Evolutionary conservation across 2,888 invertebrate genomes (phyloP).

Genomic region (Cosmia trapezina): DNA sequence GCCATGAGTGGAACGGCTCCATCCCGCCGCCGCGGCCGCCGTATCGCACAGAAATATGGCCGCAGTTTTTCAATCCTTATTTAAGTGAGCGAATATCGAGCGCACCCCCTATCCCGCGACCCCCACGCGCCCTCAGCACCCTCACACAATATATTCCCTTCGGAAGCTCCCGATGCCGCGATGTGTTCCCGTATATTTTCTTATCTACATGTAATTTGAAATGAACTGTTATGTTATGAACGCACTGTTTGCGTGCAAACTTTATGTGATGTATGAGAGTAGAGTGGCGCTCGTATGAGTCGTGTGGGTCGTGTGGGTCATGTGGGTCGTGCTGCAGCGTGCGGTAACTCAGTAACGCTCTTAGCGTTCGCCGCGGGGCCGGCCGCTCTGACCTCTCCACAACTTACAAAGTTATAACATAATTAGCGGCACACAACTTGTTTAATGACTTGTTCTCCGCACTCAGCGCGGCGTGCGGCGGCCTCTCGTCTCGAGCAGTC

Average conservation of each 20-base stretch:
- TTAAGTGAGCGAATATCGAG: constrained; percentile 59
- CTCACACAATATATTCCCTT: constrained; percentile 29
- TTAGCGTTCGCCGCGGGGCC: background rate
- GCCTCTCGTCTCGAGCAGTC: too few species aligned
- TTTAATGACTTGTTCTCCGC: background rate
- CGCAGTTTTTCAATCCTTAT: constrained; percentile 62
- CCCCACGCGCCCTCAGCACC: background rate
- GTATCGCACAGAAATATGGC: constrained; percentile 52
- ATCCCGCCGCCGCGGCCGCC: constrained; percentile 17
- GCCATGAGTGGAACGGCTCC: constrained; percentile 17
- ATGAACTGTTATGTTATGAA: constrained; percentile 18
- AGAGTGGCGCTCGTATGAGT: background rate
- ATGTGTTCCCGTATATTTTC: constrained; percentile 41
- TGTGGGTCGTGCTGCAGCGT: background rate
- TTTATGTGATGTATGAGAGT: background rate
- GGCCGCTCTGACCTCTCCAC: background rate
- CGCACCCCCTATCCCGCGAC: background rate
- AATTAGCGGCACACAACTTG: constrained; percentile 14
- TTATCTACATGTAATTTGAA: constrained; percentile 39
- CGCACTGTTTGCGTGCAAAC: constrained; percentile 15
- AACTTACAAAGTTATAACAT: background rate
- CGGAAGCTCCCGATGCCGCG: constrained; percentile 27
- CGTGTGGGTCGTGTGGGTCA: background rate
- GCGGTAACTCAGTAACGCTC: constrained; percentile 3
- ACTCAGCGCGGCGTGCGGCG: too few species aligned